Evolutionary conservation across 2,888 invertebrate species (phyloP), one percentile per base, ranked within the genome.

Genomic region (Drosophila acutilabella): DNA sequence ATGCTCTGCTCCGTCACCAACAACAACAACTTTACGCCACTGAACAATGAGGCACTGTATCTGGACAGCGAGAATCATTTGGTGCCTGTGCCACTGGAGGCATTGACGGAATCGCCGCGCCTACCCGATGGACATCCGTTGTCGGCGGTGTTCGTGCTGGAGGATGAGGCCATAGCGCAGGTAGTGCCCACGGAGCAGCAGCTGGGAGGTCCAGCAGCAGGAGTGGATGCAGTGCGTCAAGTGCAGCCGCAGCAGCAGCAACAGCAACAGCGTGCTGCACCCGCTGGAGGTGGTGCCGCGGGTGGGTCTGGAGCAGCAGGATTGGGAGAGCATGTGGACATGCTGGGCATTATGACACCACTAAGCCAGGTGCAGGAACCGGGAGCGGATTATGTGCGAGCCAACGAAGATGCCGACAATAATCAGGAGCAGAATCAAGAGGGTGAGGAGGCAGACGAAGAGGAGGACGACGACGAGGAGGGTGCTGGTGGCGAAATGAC

Each of bases 11-110:
- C 94, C 60, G 95, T 96, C 45, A 95, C 95, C 48, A 89, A 87
- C 50, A 93, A 96, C 66, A 95, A 96, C 66, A 95, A 95, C 14
- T 93, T 95, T 59, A 95, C 95, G 18, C 95, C 96, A 0, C 93
- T 96, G 42, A 96, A 96, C 89, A 95, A 95, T 82, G 95, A 90
- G 42, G 90, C 90, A 0, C 68, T 92, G 16, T 92, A 91, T 74
- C 66, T 92, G 73, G 91, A 92, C 51, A 84, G 77, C 36, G 88
- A 89, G 42, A 80, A 88, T 75, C 91, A 90, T 58, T 69, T 90
- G 71, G 89, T 91, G 41, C 90, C 91, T 0, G 88, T 90, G 57
- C 91, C 90, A 0, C 41, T 81, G 14, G 90, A 90, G 57, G 88
- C 87, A 0, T 40, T 90, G 0, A 73, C 82, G 0, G 83, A 87